Base-by-base conservation (phyloP, 2,888 invertebrate species). In the Caenorhabditis wallacei region DNA sequence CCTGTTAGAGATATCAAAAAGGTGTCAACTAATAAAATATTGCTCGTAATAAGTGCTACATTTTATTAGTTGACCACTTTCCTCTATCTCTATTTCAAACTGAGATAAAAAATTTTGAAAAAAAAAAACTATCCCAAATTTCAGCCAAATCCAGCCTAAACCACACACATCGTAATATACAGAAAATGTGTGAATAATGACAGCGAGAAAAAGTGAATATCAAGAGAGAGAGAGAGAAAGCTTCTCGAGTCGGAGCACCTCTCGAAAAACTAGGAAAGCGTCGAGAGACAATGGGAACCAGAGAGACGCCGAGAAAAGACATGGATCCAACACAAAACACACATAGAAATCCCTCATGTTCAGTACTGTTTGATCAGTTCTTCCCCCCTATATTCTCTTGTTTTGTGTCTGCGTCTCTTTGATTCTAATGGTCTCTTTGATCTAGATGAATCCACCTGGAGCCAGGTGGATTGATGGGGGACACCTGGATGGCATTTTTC, bases 281-380 rank as follows among this genome's bases (percentile, higher is more conserved):
- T n/a, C 13, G 24, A 61, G 35, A 57, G 61, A 71, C 11, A 48
- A 35, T 48, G 35, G 7, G 37, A 11, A 46, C 5, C 20, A 70
- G 40, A 46, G 48, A 51, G 71, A 48, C 26, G 35, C 51, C 51
- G 22, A 71, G 53, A 22, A 59, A 61, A 20, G 61, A 61, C 43
- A 40, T 43, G 43, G 40, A 43, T 61, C 61, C 61, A 61, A 43
- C 61, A 61, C 61, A 61, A 61, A 61, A 61, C 20, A 61, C 61
- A 63, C 56, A 56, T 26, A 46, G 43, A 46, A 18, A 8, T 40
- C 40, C 40, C 37, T 35, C 72, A 63, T 74, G 72, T 74, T 74
- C 72, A 74, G 63, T 74, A 74, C 64, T 74, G 64, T 74, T 74
- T 74, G 72, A 74, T 74, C 56, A 74, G 72, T 74, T 74, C 56